A percentile compares a stretch with the other conserved stretches of the same genome.
These are phyloP conservation scores for Schmidtea mediterranea DNA, from an alignment of 1,140 invertebrate genomes.

Conservation along the genomic window DNA sequence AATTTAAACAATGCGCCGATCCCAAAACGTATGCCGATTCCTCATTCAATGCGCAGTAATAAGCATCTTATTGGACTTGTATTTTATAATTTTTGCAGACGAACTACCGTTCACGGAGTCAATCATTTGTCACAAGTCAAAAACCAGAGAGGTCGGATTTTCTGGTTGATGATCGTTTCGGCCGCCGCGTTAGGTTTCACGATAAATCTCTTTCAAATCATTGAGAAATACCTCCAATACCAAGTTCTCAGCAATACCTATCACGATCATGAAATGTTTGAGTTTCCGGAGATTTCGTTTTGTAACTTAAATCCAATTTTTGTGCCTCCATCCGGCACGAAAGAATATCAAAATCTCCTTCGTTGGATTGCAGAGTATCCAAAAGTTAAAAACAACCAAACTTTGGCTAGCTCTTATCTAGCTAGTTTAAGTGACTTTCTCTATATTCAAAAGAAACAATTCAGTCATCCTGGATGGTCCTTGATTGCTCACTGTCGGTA, in stretches of 20 bases:
- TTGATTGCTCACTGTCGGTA: neutral
- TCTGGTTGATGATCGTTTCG: constrained; percentile 3
- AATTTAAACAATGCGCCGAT: too few relatives aligned
- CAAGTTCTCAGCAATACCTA: neutral
- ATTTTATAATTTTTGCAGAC: neutral
- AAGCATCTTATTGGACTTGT: too few relatives aligned
- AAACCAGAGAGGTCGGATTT: neutral
- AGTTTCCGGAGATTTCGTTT: constrained; percentile 4
- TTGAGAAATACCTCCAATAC: constrained; percentile 1
- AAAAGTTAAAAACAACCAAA: too few relatives aligned
- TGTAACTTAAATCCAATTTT: constrained; percentile 6
- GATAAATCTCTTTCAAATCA: constrained; percentile 3
- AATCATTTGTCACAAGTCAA: neutral
- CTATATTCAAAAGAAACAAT: neutral
- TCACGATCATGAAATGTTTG: neutral
- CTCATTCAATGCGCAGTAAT: too few relatives aligned
- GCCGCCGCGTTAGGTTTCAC: neutral
- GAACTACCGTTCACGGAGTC: constrained; percentile 3
- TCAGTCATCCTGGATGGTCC: constrained; percentile 1
- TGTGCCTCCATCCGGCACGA: neutral
- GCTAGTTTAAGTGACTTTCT: too few relatives aligned
- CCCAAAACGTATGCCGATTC: too few relatives aligned
- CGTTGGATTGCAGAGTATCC: neutral
- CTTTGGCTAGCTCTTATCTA: too few relatives aligned
- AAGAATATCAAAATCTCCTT: neutral